Conservation (phyloP, 2,797 vertebrate species). For the Cephalopachus bancanus region DNA sequence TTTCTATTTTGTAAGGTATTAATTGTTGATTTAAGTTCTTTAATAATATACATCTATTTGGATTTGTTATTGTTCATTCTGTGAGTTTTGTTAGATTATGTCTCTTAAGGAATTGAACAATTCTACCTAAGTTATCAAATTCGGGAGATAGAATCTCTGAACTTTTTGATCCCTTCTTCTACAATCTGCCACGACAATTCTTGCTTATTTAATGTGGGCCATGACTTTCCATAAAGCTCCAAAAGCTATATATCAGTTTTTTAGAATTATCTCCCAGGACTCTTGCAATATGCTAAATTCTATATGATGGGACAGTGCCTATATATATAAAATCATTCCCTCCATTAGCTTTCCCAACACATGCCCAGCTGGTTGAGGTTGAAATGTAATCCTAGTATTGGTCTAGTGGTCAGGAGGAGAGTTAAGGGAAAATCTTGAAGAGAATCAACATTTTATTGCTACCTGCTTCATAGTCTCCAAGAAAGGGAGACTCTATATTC, state of each 20-base stretch:
- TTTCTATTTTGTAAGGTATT: background rate
- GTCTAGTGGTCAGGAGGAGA: background rate
- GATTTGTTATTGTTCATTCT: background rate
- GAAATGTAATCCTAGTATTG: background rate
- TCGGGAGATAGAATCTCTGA: background rate
- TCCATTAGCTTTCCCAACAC: background rate
- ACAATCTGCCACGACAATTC: background rate
- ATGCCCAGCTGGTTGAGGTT: background rate
- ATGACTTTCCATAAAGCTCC: background rate
- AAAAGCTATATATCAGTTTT: background rate
- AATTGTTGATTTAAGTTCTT: background rate
- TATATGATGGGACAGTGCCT: background rate
- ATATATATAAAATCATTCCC: background rate
- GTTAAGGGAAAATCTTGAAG: background rate
- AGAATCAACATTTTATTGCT: background rate
- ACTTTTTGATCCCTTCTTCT: background rate
- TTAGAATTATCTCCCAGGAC: background rate
- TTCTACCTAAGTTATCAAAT: background rate
- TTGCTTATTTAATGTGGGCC: background rate
- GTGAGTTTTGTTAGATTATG: background rate
- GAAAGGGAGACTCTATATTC: background rate
- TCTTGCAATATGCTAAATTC: background rate
- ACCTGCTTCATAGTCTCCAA: background rate
- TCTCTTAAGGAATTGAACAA: background rate
- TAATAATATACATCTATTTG: background rate